Conservation (phyloP, 2,113 vertebrate species). For the Clarias magur region DNA sequence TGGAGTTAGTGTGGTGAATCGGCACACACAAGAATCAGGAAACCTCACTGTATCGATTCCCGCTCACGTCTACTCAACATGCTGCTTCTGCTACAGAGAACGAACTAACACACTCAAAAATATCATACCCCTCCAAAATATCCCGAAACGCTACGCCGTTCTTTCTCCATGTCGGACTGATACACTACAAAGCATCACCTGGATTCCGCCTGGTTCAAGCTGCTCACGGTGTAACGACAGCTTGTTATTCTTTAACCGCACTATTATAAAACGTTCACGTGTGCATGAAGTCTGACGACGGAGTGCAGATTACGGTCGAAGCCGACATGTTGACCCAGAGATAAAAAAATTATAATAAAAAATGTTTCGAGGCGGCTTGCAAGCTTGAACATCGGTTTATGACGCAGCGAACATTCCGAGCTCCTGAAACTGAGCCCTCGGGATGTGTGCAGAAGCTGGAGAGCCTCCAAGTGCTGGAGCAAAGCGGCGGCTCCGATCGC, state of each 20-base stretch:
- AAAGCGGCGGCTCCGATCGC: constrained; percentile 34
- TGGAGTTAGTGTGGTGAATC: too few species aligned
- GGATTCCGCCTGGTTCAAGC: neutral
- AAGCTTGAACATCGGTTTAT: constrained; percentile 10
- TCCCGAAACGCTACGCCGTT: neutral
- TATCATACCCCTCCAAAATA: too few species aligned
- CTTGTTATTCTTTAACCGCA: constrained; percentile 22
- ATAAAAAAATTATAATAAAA: neutral
- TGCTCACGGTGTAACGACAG: neutral
- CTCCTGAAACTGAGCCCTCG: neutral
- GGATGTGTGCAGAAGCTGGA: neutral
- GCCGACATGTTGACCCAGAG: neutral
- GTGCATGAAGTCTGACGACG: neutral
- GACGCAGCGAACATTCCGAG: constrained; percentile 1
- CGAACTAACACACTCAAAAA: too few species aligned
- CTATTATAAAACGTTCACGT: neutral
- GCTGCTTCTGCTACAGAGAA: too few species aligned
- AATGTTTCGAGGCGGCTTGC: neutral
- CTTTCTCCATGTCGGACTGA: constrained; percentile 1
- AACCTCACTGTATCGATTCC: too few species aligned
- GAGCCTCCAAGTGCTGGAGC: constrained; percentile 13
- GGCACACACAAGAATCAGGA: too few species aligned
- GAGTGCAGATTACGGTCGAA: too few species aligned
- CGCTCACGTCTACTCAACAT: too few species aligned
- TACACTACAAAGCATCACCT: neutral